A percentile compares a stretch with the other conserved stretches of the same genome.
phyloP scores from a whole-genome alignment of 2,888 invertebrate species.

The Strigamia maritima region DNA sequence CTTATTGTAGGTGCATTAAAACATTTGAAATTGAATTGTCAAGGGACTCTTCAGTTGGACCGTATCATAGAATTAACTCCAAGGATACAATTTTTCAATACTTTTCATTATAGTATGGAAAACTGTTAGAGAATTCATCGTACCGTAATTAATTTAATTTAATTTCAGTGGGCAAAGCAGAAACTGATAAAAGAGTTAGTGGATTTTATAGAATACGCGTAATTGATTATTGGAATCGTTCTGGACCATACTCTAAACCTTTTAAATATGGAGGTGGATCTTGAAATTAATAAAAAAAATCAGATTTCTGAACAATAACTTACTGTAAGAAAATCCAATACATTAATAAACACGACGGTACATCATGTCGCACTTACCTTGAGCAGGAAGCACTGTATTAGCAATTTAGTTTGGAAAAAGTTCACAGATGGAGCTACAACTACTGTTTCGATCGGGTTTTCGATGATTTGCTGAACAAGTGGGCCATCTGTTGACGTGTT shows the following conservation, averaged over 20 bases:
- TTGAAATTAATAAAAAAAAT: too few relatives aligned
- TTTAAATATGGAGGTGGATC: not conserved
- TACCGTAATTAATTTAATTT: not conserved
- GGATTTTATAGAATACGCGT: not conserved
- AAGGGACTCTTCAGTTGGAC: not conserved
- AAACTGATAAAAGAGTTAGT: not conserved
- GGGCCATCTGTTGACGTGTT: too few relatives aligned
- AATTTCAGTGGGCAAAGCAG: not conserved
- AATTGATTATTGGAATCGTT: not conserved
- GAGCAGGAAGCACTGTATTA: too few relatives aligned
- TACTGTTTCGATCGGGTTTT: too few relatives aligned
- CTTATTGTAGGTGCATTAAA: not conserved
- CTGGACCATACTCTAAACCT: not conserved
- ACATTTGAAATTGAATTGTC: not conserved
- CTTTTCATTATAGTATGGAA: not conserved
- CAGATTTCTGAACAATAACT: too few relatives aligned
- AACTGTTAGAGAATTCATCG: not conserved
- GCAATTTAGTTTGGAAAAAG: too few relatives aligned
- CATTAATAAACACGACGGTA: too few relatives aligned
- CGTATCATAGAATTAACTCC: not conserved
- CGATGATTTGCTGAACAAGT: too few relatives aligned
- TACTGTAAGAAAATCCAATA: too few relatives aligned
- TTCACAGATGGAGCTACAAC: too few relatives aligned
- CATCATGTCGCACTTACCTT: too few relatives aligned
- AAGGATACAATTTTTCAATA: not conserved